These are phyloP conservation scores for Mastigias papua DNA, from an alignment of 30 jellyfish, hydroid and myxozoan genomes.

Conservation along the genomic window DNA sequence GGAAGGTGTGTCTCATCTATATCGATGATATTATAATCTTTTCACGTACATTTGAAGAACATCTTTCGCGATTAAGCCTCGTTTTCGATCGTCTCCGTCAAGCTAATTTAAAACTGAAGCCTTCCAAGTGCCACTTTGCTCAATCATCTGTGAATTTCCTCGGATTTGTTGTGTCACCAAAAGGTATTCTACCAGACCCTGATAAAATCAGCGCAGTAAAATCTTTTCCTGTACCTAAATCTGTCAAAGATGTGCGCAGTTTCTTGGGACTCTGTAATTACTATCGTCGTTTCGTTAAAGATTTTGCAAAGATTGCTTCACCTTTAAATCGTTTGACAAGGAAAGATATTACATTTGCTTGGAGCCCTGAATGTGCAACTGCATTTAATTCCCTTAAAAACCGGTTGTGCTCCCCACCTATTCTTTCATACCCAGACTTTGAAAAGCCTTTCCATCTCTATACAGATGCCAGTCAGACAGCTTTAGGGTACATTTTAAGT, in stretches of 20 bases:
- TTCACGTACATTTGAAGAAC: slow-evolving; percentile 47
- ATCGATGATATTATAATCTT: slow-evolving; percentile 70
- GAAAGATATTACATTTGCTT: slow-evolving; percentile 19
- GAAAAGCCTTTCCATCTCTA: slow-evolving; percentile 45
- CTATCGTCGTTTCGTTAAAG: slow-evolving; percentile 51
- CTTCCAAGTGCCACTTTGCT: slow-evolving; percentile 49
- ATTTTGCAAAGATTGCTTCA: slow-evolving; percentile 68
- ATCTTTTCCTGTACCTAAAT: slow-evolving; percentile 40
- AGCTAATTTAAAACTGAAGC: slow-evolving; percentile 53
- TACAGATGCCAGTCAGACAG: slow-evolving; percentile 58
- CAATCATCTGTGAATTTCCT: slow-evolving; percentile 32
- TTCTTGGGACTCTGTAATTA: slow-evolving; percentile 32
- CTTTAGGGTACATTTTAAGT: slow-evolving; percentile 43
- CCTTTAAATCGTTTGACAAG: slow-evolving; percentile 59
- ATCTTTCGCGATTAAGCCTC: slow-evolving; percentile 23
- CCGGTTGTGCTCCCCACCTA: slow-evolving; percentile 47
- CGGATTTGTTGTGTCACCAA: slow-evolving; percentile 60
- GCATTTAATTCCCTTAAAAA: not conserved
- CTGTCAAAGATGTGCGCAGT: slow-evolving; percentile 28
- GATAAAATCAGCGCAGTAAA: slow-evolving; percentile 19
- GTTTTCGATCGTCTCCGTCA: slow-evolving; percentile 60
- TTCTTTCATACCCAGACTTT: slow-evolving; percentile 48
- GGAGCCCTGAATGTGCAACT: slow-evolving; percentile 45
- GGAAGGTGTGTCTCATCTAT: slow-evolving; percentile 57
- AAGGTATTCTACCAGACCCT: slow-evolving; percentile 69